Percentiles rank a stretch among this genome's conserved stretches.
phyloP scores from a whole-genome alignment of 2,888 invertebrate genomes.

The Himalopsyche tibetana region DNA sequence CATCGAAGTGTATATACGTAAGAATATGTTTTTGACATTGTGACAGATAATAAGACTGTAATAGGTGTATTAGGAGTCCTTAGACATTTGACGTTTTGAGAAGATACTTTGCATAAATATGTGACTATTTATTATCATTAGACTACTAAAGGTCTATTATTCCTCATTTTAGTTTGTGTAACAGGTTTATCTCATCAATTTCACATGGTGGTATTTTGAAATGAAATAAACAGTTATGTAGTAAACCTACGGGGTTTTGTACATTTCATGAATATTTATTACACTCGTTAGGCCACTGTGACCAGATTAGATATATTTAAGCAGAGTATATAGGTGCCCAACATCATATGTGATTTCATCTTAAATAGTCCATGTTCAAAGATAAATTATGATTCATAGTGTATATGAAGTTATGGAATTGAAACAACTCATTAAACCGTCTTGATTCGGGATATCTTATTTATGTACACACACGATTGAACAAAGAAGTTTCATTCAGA shows the following conservation, averaged over 20 bases:
- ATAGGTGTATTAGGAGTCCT: background rate
- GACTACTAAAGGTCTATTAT: background rate
- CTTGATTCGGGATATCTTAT: no score
- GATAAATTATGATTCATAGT: no score
- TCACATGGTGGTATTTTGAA: background rate
- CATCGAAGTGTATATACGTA: background rate
- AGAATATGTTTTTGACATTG: constrained; percentile 24
- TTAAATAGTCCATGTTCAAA: no score
- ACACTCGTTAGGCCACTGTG: no score
- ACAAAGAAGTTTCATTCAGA: no score
- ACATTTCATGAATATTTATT: background rate
- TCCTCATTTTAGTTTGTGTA: background rate
- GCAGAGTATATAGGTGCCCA: no score
- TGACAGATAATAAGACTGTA: background rate
- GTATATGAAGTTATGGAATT: no score
- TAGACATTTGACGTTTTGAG: constrained; percentile 14
- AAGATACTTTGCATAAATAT: background rate
- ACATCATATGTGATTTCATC: no score
- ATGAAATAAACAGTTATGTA: background rate
- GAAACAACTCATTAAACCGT: no score
- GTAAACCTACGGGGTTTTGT: background rate
- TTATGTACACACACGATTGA: no score
- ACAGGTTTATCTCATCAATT: constrained; percentile 9
- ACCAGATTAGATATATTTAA: no score
- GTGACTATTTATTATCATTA: background rate